phyloP scores from a whole-genome alignment of 2,888 invertebrate species.

The Pyralis farinalis region DNA sequence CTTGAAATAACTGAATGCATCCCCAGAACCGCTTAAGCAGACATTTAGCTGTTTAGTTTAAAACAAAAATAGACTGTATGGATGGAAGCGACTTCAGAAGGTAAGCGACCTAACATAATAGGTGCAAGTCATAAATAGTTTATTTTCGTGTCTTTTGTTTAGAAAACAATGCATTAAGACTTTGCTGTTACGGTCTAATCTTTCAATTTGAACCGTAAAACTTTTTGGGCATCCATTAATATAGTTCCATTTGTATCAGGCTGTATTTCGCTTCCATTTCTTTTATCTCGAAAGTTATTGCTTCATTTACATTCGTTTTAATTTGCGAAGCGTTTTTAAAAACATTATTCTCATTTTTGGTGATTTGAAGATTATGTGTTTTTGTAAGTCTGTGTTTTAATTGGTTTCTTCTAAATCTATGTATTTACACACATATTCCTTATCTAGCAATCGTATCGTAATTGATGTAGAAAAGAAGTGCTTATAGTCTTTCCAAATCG shows the following conservation, averaged over 20 bases:
- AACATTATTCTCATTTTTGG: no score
- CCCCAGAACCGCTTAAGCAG: slow-evolving; percentile 57
- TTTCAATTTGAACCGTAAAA: neutral
- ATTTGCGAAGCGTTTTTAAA: no score
- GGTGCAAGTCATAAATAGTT: slow-evolving; percentile 28
- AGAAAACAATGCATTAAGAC: slow-evolving; percentile 67
- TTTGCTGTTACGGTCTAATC: slow-evolving; percentile 29
- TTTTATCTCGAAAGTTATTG: no score
- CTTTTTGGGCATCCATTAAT: neutral
- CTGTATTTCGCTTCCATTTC: neutral
- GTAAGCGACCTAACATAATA: slow-evolving; percentile 29
- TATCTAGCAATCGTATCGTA: no score
- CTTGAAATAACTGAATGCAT: slow-evolving; percentile 62
- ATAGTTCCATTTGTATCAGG: neutral
- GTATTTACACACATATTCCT: no score
- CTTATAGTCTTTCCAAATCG: no score
- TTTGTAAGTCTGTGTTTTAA: no score
- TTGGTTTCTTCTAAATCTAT: no score
- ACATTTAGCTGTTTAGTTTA: slow-evolving; percentile 56
- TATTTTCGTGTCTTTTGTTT: slow-evolving; percentile 50
- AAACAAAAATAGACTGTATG: slow-evolving; percentile 55
- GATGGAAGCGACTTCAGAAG: slow-evolving; percentile 13
- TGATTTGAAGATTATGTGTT: no score
- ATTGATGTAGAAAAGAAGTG: no score
- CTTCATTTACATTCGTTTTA: no score